Base-by-base conservation (phyloP, 1,140 invertebrate species). In the Halesus radiatus region DNA sequence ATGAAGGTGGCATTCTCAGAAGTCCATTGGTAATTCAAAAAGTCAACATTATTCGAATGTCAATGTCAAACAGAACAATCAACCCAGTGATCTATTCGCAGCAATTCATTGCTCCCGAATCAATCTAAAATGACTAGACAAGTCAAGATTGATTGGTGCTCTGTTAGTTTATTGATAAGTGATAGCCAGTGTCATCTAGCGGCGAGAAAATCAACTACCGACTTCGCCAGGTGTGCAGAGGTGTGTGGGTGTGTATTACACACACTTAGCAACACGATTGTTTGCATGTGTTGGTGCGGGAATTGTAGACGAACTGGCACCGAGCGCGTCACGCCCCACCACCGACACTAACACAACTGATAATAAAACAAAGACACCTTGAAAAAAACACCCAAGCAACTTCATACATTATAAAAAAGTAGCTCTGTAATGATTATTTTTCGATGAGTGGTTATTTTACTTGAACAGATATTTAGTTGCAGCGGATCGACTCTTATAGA, bases 241-340 rank as follows among this genome's bases (percentile, higher is more conserved):
- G 50, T 53, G 70, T 74, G 70, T 26, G 64, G 23, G 72, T 76
- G 45, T 62, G 62, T 66, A 45, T 6, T 13, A 52, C 22, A 7
- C 10, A 70, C 66, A 70, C 37, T 13, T 50, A 50, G 37, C 7
- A 70, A 66, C 22, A 64, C 45, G 13, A 29, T 50, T 50, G 73
- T 76, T 64, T 45, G 64, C 56, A 52, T 76, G 72, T 58, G 26
- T 32, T 32, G 64, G 53, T 64, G 50, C 58, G 23, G 64, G 32
- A 70, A 15, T 29, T 54, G 74, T 77, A 81, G 80, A 81, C 80
- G 26, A 76, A 76, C 58, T 81, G 80, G 80, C 80, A 81, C 80
- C 80, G 64, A 26, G 37, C 37, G 50, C 60, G 60, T 62, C 79
- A 58, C 54, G 68, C 80, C 76, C 62, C 76, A 54, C 75, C 7